Base-by-base conservation (phyloP, 1,140 invertebrate genomes). In the Melipona quadrifasciata region DNA sequence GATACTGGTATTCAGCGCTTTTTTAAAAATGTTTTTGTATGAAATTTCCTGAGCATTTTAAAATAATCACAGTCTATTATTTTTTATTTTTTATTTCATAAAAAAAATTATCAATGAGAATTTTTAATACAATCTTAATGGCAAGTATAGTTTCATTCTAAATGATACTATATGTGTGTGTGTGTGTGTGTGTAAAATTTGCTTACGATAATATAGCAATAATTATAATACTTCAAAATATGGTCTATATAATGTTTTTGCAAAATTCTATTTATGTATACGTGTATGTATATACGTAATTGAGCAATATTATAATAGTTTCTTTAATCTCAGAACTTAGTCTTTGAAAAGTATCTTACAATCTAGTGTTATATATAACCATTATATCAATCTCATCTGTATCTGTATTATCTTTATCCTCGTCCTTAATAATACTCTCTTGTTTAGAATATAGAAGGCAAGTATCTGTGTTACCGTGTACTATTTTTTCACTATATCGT, bases 361-460 rank as follows among this genome's bases (percentile, higher is more conserved):
- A 85, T 76, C 92, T 92, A 68, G 93, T 94, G 73, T 92, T 93
- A 88, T 92, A 92, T 88, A 93, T 89, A 72, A 93, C 70, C 79
- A 90, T 90, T 78, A 89, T 91, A 47, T 92, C 91, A 76, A 88
- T 82, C 31, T 91, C 58, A 61, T 61, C 85, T 72, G 90, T 90
- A 89, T 93, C 89, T 87, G 76, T 81, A 31, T 80, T 90, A 57
- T 87, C 84, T 76, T 70, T 85, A n/a, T 67, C 55, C 57, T 87
- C 81, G 21, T 91, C 84, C 58, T 81, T 82, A 70, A 71, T 70
- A 71, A 82, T 86, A 85, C 55, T 86, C 70, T 87, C 79, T 71
- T 74, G 73, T 85, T 81, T 78, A 61, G 58, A 55, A 39, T 82
- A 65, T 55, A 47, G 53, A 76, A 89, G 57, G 64, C 64, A 85